Conservation (phyloP, 2,797 vertebrate genomes). For the Ambastaia sidthimunki region DNA sequence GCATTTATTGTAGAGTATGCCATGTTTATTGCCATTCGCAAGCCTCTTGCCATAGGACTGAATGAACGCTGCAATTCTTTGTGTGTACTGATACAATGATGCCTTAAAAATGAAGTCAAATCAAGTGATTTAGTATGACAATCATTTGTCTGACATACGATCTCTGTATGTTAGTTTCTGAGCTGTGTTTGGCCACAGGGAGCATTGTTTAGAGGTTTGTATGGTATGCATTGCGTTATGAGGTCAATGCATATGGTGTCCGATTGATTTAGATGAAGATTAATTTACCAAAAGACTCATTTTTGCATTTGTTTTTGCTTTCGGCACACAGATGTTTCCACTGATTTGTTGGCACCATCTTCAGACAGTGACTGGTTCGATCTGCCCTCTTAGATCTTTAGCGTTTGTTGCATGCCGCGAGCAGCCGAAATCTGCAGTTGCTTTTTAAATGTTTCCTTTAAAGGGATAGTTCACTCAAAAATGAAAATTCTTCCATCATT, state of each 20-base stretch:
- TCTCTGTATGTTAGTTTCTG: not conserved
- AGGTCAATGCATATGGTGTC: conserved; percentile 2
- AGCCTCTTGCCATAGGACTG: not conserved
- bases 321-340: conserved; percentile 21
- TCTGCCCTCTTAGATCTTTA: not conserved
- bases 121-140: not conserved
- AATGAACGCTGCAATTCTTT: not conserved
- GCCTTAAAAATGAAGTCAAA: conserved; percentile 2
- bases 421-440: not conserved
- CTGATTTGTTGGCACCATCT: conserved; percentile 16
- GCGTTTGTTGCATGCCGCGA: not conserved
- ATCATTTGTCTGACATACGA: not conserved
- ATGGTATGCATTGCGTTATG: not conserved
- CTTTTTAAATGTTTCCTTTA: not conserved
- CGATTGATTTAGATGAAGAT: no score
- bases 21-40: not conserved
- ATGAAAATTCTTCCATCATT: no score
- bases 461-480: no score
- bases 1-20: conserved; percentile 30
- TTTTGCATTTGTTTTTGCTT: not conserved
- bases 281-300: not conserved
- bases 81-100: not conserved
- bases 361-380: conserved; percentile 15
- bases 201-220: not conserved
- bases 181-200: not conserved